Base-by-base conservation (phyloP, 2,113 vertebrate genomes). In the Egretta garzetta region DNA sequence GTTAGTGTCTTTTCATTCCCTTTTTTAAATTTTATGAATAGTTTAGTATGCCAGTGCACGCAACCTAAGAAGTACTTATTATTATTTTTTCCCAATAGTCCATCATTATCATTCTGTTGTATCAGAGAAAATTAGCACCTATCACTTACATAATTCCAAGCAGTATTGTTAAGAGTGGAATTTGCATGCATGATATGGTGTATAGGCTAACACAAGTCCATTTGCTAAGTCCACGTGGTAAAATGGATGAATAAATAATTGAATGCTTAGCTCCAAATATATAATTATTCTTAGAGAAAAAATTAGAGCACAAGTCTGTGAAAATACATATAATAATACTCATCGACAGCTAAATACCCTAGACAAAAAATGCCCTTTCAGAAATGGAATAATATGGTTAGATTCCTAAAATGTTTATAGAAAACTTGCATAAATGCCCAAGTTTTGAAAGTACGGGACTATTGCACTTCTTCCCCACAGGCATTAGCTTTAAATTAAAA, bases 71-170 rank as follows among this genome's bases (percentile, higher is more conserved):
- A 95, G 52, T 60, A 88, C 72, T 94, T 90, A 58, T 88, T 96
- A 95, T 88, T 96, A 94, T 88, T 97, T 96, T 96, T 93, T 43
- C 88, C 86, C 92, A 81, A 62, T 66, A 93, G 90, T 59, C 92
- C 89, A 74, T 92, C 91, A 97, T 97, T 96, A 97, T 93, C 80
- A 92, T 97, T 94, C 96, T 93, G 96, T 91, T 93, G 76, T 89
- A 97, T 94, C 86, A 90, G 95, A 95, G 94, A 96, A 97, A 97
- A 97, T 97, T 94, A 96, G 93, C 73, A 97, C 88, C 94, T 97
- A 97, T 95, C 91, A 15, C 88, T 98, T 96, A 96, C 90, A 95
- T 94, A 95, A 95, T 96, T 97, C 95, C 91, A 76, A 91, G 66
- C 91, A 62, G 73, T 16, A 98, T 96, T 97, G 95, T 95, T 94